Evolutionary conservation across 2,113 vertebrate species (phyloP), one percentile per base, ranked within the genome.

Genomic region (Gobius niger): DNA sequence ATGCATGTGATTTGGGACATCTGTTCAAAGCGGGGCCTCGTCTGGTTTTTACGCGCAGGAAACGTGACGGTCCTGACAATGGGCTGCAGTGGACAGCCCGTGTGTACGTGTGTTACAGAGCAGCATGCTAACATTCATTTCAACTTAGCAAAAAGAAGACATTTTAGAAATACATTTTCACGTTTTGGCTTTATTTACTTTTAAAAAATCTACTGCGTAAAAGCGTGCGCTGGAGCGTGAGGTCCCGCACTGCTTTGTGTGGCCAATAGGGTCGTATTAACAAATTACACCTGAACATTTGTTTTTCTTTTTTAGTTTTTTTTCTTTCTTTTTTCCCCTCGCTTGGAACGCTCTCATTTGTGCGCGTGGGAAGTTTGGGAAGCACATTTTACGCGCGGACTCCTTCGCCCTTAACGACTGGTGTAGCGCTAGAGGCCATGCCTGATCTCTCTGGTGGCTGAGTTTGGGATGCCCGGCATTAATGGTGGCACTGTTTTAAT

Each of bases 1-100:
- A 60, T 60, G 57, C 57, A 60, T 60, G 57, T 60, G 57, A 60
- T 60, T 60, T 41, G 57, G 57, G 57, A 60, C 57, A 60, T 41
- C 57, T 60, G 57, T 60, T 60, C 13, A 60, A 60, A 42, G 24
- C 24, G 15, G 57, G 57, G 57, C 40, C 57, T 42, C 34, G 57
- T 60, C 57, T 60, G 57, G 13, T 41, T 60, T 60, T 34, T 16
- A 60, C 57, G 54, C 54, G 14, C 54, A 13, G 54, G 40, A 40
- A n/a, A 60, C 57, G 57, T 60, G 57, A 60, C 40, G 57, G 57
- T 60, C 57, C n/a, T 60, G 42, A 42, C 15, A 16, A 42, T 42
- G 14, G 24, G 34, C 14, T 15, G 18, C 24, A 13, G 53, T 7
- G 53, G 19, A 34, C 16, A 18, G 18, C 53, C 34, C 53, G 10